Percentiles rank a stretch among this genome's conserved stretches.
phyloP scores from a whole-genome alignment of 2,797 vertebrate genomes.

The Spea hammondii region DNA sequence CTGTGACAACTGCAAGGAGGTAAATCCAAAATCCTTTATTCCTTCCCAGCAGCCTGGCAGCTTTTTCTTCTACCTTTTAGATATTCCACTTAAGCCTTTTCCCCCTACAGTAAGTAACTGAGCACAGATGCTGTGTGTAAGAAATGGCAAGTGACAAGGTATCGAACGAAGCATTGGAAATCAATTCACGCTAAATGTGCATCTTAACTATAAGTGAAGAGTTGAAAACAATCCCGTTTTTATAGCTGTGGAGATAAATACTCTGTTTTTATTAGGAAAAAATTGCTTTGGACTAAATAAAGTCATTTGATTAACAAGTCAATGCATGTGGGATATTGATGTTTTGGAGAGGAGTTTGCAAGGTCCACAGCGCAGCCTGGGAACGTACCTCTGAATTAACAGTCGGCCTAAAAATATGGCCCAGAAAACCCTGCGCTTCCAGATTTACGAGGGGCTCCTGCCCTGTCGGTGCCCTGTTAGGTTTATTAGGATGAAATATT shows the following conservation, averaged over 20 bases:
- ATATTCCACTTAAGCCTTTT: slow-evolving; percentile 9
- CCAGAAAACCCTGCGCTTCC: slow-evolving; percentile 69
- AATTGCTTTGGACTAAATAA: slow-evolving; percentile 80
- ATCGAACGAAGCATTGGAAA: slow-evolving; percentile 98
- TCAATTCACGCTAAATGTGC: slow-evolving; percentile 99
- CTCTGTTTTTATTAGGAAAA: slow-evolving; percentile 83
- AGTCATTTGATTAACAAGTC: slow-evolving; percentile 79
- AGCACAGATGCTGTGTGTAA: slow-evolving; percentile 94
- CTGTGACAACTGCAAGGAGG: background rate
- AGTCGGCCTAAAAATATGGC: slow-evolving; percentile 68
- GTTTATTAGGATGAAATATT: slow-evolving; percentile 77
- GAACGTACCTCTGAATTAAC: slow-evolving; percentile 69
- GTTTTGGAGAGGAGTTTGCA: slow-evolving; percentile 56
- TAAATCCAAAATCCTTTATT: background rate
- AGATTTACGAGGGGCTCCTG: slow-evolving; percentile 74
- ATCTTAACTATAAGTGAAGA: slow-evolving; percentile 98
- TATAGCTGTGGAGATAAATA: slow-evolving; percentile 80
- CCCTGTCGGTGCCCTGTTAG: slow-evolving; percentile 69
- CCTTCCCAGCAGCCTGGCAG: background rate
- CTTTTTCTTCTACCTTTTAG: background rate
- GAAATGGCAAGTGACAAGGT: slow-evolving; percentile 98
- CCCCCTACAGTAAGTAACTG: slow-evolving; percentile 76
- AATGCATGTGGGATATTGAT: slow-evolving; percentile 78
- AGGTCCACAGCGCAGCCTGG: slow-evolving; percentile 3
- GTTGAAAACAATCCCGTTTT: slow-evolving; percentile 85